phyloP scores from a whole-genome alignment of 2,113 vertebrate species.

The Irena cyanogastra region DNA sequence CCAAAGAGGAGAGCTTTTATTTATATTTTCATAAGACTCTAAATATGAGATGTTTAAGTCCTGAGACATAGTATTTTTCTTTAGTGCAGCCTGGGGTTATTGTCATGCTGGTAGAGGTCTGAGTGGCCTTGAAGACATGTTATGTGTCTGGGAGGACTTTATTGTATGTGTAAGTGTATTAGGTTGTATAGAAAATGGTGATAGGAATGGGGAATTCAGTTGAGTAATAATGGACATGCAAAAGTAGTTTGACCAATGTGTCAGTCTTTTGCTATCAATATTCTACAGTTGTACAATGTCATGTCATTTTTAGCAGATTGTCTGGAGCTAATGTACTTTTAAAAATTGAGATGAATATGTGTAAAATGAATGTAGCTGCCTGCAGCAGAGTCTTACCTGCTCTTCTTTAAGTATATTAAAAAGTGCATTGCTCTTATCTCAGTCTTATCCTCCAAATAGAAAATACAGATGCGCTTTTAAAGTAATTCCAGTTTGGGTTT shows the following conservation, averaged over 20 bases:
- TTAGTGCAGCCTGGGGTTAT: background rate
- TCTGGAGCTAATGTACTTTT: background rate
- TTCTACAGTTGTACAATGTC: background rate
- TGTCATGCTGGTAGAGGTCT: background rate
- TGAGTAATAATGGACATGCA: background rate
- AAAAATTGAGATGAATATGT: background rate
- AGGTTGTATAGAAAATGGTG: background rate
- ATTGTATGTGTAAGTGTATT: background rate
- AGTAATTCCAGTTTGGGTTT: background rate
- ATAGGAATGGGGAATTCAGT: background rate
- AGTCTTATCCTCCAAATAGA: background rate
- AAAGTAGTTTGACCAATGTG: background rate
- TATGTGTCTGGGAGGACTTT: background rate
- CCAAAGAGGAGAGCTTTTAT: background rate
- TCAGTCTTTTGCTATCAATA: background rate
- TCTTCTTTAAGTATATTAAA: background rate
- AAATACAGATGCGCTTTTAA: background rate
- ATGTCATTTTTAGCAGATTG: background rate
- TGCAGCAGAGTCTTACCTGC: background rate
- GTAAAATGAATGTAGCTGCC: background rate
- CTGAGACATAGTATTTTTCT: background rate
- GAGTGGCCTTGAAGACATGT: background rate
- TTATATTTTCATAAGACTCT: background rate
- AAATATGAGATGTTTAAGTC: background rate
- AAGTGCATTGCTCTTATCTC: background rate